phyloP scores from a whole-genome alignment of 2,113 vertebrate species.

The Ctenomys sociabilis region DNA sequence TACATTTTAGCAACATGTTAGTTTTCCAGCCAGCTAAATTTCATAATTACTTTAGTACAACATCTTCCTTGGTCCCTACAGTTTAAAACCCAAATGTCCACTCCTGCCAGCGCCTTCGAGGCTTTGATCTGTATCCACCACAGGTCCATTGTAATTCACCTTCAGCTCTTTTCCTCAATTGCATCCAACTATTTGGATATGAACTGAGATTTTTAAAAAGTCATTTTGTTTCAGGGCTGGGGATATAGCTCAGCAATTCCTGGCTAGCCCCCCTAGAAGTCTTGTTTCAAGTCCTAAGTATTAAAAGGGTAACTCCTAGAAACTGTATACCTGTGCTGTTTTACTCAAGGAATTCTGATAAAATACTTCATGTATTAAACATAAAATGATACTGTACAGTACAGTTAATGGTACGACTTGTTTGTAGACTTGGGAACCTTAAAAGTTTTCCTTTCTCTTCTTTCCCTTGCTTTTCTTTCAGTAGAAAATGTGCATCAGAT shows the following conservation, averaged over 20 bases:
- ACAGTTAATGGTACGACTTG: slow-evolving; percentile 79
- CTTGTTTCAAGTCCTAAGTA: slow-evolving; percentile 51
- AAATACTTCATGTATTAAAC: slow-evolving; percentile 65
- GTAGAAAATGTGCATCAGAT: slow-evolving; percentile 85
- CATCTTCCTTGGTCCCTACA: neutral
- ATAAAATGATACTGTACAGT: slow-evolving; percentile 74
- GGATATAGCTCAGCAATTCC: too few relatives aligned
- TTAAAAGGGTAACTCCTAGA: slow-evolving; percentile 33
- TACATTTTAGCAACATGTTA: slow-evolving; percentile 38
- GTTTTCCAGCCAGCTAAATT: slow-evolving; percentile 50
- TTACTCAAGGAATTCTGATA: slow-evolving; percentile 52
- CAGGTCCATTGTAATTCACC: slow-evolving; percentile 54
- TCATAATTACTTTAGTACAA: slow-evolving; percentile 48
- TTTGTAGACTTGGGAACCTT: slow-evolving; percentile 82
- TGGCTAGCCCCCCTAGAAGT: too few relatives aligned
- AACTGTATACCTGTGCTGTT: slow-evolving; percentile 57
- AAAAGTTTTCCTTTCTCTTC: slow-evolving; percentile 85
- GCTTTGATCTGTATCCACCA: slow-evolving; percentile 39
- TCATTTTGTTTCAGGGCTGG: slow-evolving; percentile 33
- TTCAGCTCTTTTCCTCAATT: slow-evolving; percentile 56
- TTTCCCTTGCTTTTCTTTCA: slow-evolving; percentile 84
- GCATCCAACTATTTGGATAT: slow-evolving; percentile 48
- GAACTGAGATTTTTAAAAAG: slow-evolving; percentile 48
- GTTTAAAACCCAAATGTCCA: slow-evolving; percentile 52
- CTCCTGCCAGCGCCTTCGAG: neutral